Evolutionary conservation across 2,888 invertebrate genomes (phyloP).

Genomic region (Xestia ashworthii): DNA sequence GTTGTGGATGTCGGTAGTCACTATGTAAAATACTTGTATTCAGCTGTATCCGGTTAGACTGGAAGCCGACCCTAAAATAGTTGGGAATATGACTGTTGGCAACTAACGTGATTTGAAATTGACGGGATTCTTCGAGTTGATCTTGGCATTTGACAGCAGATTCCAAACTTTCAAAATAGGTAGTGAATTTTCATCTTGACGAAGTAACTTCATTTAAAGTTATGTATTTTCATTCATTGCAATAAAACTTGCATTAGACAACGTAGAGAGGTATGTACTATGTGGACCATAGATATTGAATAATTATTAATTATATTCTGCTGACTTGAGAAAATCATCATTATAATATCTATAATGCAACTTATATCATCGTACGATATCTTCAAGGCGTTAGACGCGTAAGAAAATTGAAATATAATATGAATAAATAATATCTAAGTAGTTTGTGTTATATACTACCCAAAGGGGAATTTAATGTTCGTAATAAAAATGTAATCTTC

Average conservation of each 20-base stretch:
- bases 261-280: constrained; percentile 37
- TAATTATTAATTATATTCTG: constrained; percentile 13
- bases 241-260: constrained; percentile 26
- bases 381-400: constrained; percentile 54
- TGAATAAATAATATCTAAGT: constrained; percentile 21
- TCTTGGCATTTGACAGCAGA: background rate
- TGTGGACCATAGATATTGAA: constrained; percentile 52
- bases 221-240: constrained; percentile 14
- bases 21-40: too few species aligned
- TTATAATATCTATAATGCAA: constrained; percentile 21
- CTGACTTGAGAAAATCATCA: constrained; percentile 31
- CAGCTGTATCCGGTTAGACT: too few species aligned
- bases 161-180: background rate
- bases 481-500: constrained; percentile 27
- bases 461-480: constrained; percentile 37
- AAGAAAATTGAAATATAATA: constrained; percentile 30
- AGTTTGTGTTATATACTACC: constrained; percentile 45
- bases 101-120: background rate
- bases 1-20: too few species aligned
- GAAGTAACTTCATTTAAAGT: background rate
- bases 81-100: background rate
- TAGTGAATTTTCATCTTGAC: background rate
- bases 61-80: too few species aligned
- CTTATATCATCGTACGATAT: constrained; percentile 47
- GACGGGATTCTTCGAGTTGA: background rate